phyloP scores from a whole-genome alignment of 2,113 vertebrate species.

The Bos taurus region DNA sequence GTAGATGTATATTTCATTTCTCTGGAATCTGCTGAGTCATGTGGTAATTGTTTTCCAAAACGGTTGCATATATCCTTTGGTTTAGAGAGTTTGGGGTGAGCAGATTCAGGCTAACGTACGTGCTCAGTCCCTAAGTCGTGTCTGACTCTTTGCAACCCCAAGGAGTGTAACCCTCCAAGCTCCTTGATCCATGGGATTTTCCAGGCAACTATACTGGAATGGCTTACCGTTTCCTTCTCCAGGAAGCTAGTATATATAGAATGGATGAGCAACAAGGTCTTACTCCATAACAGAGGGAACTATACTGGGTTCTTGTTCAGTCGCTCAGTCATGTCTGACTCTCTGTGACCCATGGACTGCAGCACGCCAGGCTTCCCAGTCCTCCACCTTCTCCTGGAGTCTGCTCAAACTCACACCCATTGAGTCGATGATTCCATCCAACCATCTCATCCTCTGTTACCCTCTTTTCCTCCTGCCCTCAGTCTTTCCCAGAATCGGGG shows the following conservation, averaged over 20 bases:
- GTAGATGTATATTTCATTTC: accelerated
- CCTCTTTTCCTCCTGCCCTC: not conserved
- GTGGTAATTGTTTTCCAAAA: not conserved
- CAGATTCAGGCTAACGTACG: not conserved
- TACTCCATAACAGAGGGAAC: not conserved
- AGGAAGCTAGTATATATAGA: not conserved
- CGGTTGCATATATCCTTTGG: not conserved
- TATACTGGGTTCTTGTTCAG: not conserved
- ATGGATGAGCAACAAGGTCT: not conserved
- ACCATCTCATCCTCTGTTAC: not conserved
- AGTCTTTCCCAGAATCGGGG: not conserved
- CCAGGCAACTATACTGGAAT: not conserved
- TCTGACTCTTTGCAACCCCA: not conserved
- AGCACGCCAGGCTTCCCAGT: not conserved
- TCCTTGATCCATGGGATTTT: not conserved
- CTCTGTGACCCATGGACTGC: not conserved
- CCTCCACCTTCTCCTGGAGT: not conserved
- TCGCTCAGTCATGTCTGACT: not conserved
- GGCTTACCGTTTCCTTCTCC: not conserved
- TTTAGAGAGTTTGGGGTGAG: not conserved
- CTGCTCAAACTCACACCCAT: not conserved
- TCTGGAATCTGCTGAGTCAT: accelerated
- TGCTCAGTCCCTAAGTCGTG: not conserved
- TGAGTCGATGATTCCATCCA: not conserved
- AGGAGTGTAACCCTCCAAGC: not conserved